Base-by-base conservation (phyloP, 2,797 vertebrate genomes). In the Enteromius thamalakanensis region DNA sequence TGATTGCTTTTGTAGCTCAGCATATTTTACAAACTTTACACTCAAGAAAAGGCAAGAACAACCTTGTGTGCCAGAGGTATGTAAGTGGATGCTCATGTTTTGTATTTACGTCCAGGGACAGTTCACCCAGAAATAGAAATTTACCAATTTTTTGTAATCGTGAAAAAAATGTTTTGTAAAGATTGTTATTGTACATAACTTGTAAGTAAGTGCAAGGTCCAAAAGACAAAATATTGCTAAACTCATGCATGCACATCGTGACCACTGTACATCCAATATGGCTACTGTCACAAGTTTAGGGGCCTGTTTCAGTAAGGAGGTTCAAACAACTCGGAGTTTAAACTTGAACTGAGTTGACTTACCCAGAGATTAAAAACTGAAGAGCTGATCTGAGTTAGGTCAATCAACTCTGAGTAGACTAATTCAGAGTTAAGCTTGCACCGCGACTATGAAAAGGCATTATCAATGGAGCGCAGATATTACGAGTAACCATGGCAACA, bases 21-120 rank as follows among this genome's bases (percentile, higher is more conserved):
- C 65, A 84, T 80, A 71, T 77, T 79, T 69, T 42, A 40, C 7
- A 60, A 69, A 80, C 65, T 76, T 85, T 85, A 42, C 23, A 60
- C 49, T 37, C 49, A 26, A 42, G 10, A 15, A 84, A 37, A 53
- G 29, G 12, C 26, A 45, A 69, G 23, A 67, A 65, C 0, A 70
- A 64, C 4, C 71, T n/a, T n/a, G 32, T 81, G 19, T 72, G 45
- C 45, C 71, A 55, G 60, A 1, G 58, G 37, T 51, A 60, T 74
- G 47, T 40, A 60, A 29, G 42, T 32, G 40, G 7, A 72, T 69
- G 11, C 9, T 71, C 32, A 21, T 76, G 71, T 84, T 77, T 32
- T 51, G 47, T 12, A 34, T 55, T 34, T 67, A 64, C 5, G 21
- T 47, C 0, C 1, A 64, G 34, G 34, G 32, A 76, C 11, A 42